A percentile compares a stretch with the other conserved stretches of the same genome.
These are phyloP conservation scores for Trididemnum nubilum DNA, from an alignment of 23 tunicate species.

Conservation along the genomic window DNA sequence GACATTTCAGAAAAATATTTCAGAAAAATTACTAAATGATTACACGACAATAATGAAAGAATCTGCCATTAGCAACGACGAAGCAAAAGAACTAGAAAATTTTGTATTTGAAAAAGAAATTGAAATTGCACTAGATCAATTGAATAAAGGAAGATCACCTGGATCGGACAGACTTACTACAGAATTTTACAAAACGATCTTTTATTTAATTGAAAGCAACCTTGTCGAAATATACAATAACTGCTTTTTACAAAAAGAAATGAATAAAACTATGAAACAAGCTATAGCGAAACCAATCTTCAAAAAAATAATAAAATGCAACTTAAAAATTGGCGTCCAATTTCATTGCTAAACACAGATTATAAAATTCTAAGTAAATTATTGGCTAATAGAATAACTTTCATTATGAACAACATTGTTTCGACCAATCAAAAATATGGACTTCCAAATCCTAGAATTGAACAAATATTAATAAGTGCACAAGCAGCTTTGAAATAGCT, in stretches of 20 bases:
- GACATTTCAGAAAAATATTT: too few relatives aligned
- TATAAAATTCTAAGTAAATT: conserved; percentile 18
- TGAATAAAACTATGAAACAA: neutral
- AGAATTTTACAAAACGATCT: neutral
- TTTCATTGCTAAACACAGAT: neutral
- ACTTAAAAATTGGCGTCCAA: conserved; percentile 32
- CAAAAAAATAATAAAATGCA: neutral
- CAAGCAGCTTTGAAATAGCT: neutral
- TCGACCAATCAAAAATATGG: neutral
- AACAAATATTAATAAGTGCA: neutral
- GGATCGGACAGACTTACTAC: conserved; percentile 3
- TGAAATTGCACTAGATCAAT: neutral
- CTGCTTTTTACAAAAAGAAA: neutral
- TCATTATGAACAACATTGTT: neutral
- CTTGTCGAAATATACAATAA: neutral
- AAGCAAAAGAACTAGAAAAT: neutral
- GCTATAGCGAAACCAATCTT: neutral
- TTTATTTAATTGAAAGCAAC: neutral
- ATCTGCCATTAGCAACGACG: neutral
- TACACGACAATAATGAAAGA: too few relatives aligned
- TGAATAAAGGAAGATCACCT: neutral
- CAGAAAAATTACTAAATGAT: too few relatives aligned
- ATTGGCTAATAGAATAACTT: neutral
- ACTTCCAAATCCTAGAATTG: neutral
- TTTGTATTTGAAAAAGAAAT: neutral